These are phyloP conservation scores for Cinclus mexicanus DNA, from an alignment of 2,113 vertebrate genomes.

Conservation along the genomic window DNA sequence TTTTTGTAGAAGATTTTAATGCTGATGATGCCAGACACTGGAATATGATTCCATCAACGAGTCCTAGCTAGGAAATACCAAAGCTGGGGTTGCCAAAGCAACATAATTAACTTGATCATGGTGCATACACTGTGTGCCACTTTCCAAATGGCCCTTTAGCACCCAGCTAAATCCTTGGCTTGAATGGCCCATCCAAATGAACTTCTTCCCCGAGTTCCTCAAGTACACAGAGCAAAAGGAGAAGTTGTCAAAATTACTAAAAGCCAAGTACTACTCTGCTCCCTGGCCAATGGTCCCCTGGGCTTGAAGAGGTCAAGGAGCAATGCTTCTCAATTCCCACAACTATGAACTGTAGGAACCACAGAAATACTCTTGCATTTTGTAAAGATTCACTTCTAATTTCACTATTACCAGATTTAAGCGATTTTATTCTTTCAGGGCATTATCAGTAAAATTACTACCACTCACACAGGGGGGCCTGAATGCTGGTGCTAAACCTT, in stretches of 20 bases:
- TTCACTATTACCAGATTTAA: neutral
- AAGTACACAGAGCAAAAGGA: neutral
- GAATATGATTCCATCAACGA: slow-evolving; percentile 57
- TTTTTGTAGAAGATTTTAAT: neutral
- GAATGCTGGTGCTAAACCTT: slow-evolving; percentile 46
- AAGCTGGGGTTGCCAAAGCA: slow-evolving; percentile 55
- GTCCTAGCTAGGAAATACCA: slow-evolving; percentile 55
- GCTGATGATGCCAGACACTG: neutral
- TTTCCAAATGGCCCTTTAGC: slow-evolving; percentile 26
- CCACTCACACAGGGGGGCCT: neutral
- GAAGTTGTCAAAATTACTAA: neutral
- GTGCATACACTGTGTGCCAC: neutral
- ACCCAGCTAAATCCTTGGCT: neutral
- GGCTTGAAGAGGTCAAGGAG: neutral
- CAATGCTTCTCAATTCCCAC: neutral
- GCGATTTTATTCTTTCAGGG: neutral
- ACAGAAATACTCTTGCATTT: neutral
- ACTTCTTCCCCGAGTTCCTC: neutral
- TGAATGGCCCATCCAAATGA: neutral
- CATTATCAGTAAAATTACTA: neutral
- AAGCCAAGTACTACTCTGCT: neutral
- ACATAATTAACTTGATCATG: slow-evolving; percentile 50
- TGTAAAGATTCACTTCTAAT: neutral
- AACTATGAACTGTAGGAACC: neutral
- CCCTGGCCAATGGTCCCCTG: neutral